These are phyloP conservation scores for Emydoidea blandingii DNA, from an alignment of 2,797 vertebrate genomes.

Conservation along the genomic window DNA sequence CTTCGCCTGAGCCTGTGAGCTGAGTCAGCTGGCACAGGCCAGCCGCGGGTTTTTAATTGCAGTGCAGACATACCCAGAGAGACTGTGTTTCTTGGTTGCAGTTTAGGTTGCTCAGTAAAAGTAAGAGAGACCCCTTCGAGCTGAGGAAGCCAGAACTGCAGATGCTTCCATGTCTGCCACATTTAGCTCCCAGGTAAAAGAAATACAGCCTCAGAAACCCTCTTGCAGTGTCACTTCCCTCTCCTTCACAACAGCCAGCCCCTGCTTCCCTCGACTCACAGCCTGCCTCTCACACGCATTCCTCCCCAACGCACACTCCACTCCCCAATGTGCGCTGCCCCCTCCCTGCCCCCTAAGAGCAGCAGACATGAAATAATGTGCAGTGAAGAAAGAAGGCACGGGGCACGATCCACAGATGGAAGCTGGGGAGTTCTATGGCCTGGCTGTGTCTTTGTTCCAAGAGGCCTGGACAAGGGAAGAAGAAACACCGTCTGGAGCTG, in stretches of 20 bases:
- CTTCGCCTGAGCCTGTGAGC: too few relatives aligned
- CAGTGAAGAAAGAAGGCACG: not conserved
- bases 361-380: not conserved
- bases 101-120: accelerated
- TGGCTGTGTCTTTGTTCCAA: not conserved
- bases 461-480: not conserved
- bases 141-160: not conserved
- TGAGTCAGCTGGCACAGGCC: not conserved
- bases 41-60: not conserved
- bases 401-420: not conserved
- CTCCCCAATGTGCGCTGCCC: not conserved
- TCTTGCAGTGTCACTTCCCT: not conserved
- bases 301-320: not conserved
- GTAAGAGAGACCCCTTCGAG: accelerated
- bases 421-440: not conserved
- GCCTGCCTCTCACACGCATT: not conserved
- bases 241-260: not conserved
- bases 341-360: not conserved
- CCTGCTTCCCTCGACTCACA: not conserved
- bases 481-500: accelerated
- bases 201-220: constrained; percentile 21
- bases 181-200: constrained; percentile 33
- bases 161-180: constrained; percentile 23
- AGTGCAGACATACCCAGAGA: not conserved
- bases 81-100: not conserved